Conservation (phyloP, 1,140 invertebrate genomes). For the Drosophila kepulauana region DNA sequence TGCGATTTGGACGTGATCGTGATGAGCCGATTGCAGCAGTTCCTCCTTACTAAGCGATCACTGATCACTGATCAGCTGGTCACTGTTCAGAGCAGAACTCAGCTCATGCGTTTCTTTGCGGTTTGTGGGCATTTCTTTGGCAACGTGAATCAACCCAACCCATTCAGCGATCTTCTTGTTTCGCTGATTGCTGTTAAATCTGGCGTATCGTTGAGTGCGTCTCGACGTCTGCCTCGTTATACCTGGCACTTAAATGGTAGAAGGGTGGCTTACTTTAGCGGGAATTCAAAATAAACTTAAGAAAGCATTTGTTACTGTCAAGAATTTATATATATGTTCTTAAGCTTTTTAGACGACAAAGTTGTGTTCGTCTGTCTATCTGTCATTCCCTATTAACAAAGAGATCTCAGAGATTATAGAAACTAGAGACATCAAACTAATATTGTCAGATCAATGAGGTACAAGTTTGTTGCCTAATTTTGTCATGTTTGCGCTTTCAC, state of each 20-base stretch:
- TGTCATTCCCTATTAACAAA: not conserved
- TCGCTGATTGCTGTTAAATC: conserved; percentile 44
- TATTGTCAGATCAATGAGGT: too few species aligned
- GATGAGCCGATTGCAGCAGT: conserved; percentile 67
- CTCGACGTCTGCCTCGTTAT: not conserved
- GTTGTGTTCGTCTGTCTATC: not conserved
- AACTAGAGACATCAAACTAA: not conserved
- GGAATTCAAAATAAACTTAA: not conserved
- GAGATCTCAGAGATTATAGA: not conserved
- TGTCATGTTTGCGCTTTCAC: too few species aligned
- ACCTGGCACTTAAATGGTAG: not conserved
- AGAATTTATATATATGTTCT: not conserved
- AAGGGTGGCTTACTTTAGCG: not conserved
- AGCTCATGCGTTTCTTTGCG: conserved; percentile 37
- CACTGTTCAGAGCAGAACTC: conserved; percentile 1
- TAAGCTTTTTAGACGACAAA: too few species aligned
- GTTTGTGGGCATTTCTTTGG: conserved; percentile 37
- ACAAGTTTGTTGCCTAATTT: too few species aligned
- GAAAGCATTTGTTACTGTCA: not conserved
- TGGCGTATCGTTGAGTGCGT: conserved; percentile 46
- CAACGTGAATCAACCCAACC: conserved; percentile 39
- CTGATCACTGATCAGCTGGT: conserved; percentile 17
- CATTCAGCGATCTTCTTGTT: conserved; percentile 6
- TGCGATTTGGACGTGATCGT: conserved; percentile 67
- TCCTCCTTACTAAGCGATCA: conserved; percentile 47